Conservation (phyloP, 2,113 vertebrate genomes). For the Charadrius vociferus region DNA sequence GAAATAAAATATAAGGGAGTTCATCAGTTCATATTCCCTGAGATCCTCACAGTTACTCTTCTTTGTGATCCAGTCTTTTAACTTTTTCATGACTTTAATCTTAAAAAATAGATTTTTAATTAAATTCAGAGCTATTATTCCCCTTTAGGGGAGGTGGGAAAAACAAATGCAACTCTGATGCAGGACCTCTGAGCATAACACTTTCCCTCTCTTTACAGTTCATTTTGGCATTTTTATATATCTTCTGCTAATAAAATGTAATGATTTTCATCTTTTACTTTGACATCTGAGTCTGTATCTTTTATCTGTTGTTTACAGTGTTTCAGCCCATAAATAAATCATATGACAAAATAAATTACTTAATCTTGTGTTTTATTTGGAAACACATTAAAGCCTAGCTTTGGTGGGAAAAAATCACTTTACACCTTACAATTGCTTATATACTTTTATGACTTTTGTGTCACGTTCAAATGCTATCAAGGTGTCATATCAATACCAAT, state of each 20-base stretch:
- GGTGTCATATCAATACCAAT: constrained; percentile 70
- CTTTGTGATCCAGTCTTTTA: constrained; percentile 78
- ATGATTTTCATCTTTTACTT: constrained; percentile 78
- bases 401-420: constrained; percentile 67
- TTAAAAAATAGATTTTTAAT: constrained; percentile 81
- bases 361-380: constrained; percentile 76
- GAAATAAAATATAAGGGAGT: constrained; percentile 78
- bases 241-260: constrained; percentile 75
- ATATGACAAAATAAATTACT: constrained; percentile 78
- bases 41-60: constrained; percentile 77
- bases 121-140: constrained; percentile 78
- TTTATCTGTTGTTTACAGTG: constrained; percentile 76
- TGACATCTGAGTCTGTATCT: constrained; percentile 68
- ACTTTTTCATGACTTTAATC: constrained; percentile 81
- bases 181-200: constrained; percentile 68
- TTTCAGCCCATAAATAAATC: constrained; percentile 76
- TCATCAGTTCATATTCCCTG: constrained; percentile 77
- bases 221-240: constrained; percentile 74
- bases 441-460: constrained; percentile 69
- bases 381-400: constrained; percentile 72
- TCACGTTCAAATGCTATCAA: constrained; percentile 65
- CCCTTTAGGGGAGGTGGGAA: constrained; percentile 75
- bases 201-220: constrained; percentile 73
- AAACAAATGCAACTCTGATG: constrained; percentile 71
- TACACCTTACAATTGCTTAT: constrained; percentile 66